Conservation (phyloP, 23 tunicate genomes). For the Corella eumyota region DNA sequence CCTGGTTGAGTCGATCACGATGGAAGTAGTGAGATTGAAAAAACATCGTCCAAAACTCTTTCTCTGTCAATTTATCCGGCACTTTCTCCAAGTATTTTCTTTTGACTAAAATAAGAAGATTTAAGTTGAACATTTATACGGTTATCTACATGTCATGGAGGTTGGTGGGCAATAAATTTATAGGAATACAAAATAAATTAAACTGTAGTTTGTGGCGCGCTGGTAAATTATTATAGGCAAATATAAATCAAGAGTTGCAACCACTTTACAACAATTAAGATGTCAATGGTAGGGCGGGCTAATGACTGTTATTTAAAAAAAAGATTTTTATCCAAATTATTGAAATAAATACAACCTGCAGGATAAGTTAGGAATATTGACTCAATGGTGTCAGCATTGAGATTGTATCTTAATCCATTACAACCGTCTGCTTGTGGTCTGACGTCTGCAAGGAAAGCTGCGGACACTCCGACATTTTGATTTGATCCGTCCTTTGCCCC, state of each 20-base stretch:
- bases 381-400: slow-evolving; percentile 76
- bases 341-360: no score
- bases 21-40: slow-evolving; percentile 98
- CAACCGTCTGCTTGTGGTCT: slow-evolving; percentile 95
- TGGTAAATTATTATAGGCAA: no score
- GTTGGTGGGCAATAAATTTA: no score
- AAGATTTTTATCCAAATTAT: no score
- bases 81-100: slow-evolving; percentile 77
- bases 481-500: slow-evolving; percentile 3
- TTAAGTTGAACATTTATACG: no score
- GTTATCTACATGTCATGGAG: no score
- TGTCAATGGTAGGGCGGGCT: no score
- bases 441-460: slow-evolving; percentile 82
- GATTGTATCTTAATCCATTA: slow-evolving; percentile 75
- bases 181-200: no score
- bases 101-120: no score
- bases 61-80: slow-evolving; percentile 83
- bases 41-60: slow-evolving; percentile 96
- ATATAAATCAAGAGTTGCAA: no score
- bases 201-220: no score
- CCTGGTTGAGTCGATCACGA: slow-evolving; percentile 65
- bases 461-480: slow-evolving; percentile 88
- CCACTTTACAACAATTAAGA: background rate
- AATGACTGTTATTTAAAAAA: no score
- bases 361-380: slow-evolving; percentile 90